Evolutionary conservation across 2,113 vertebrate genomes (phyloP).

Genomic region (Semicossyphus pulcher): DNA sequence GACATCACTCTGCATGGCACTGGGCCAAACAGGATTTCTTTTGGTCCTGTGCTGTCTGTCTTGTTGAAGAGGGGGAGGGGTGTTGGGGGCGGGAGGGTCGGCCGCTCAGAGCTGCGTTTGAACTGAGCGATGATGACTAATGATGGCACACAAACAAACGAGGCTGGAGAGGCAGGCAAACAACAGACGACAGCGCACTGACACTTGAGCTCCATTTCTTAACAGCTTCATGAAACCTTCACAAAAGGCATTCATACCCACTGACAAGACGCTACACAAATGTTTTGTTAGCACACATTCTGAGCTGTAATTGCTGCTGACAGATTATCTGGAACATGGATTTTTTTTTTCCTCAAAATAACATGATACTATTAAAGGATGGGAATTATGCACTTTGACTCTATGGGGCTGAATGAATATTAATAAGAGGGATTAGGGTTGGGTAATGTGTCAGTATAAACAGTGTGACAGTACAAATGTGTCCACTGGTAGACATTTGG

Average conservation of each 20-base stretch:
- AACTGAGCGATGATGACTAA: constrained; percentile 67
- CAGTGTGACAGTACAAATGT: too few relatives aligned
- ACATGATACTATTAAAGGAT: too few relatives aligned
- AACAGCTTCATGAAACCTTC: constrained; percentile 20
- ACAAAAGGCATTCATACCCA: constrained; percentile 1
- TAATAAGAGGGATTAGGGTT: too few relatives aligned
- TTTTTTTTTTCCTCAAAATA: too few relatives aligned
- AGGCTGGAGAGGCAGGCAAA: constrained; percentile 43
- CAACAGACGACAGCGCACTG: constrained; percentile 29
- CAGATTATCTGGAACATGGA: background rate
- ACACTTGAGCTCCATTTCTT: constrained; percentile 38
- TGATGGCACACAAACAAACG: constrained; percentile 57
- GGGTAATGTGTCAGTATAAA: too few relatives aligned
- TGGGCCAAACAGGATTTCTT: constrained; percentile 69
- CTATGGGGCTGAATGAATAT: too few relatives aligned
- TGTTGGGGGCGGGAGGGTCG: background rate
- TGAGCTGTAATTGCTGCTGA: background rate
- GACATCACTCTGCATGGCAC: constrained; percentile 68
- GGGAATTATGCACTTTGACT: too few relatives aligned
- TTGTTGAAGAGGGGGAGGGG: background rate
- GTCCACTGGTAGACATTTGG: too few relatives aligned
- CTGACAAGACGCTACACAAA: constrained; percentile 2
- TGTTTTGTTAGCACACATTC: background rate
- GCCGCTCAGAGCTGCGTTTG: constrained; percentile 51
- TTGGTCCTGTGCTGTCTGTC: constrained; percentile 50